phyloP scores from a whole-genome alignment of 2,113 vertebrate genomes.

The Oplegnathus fasciatus region DNA sequence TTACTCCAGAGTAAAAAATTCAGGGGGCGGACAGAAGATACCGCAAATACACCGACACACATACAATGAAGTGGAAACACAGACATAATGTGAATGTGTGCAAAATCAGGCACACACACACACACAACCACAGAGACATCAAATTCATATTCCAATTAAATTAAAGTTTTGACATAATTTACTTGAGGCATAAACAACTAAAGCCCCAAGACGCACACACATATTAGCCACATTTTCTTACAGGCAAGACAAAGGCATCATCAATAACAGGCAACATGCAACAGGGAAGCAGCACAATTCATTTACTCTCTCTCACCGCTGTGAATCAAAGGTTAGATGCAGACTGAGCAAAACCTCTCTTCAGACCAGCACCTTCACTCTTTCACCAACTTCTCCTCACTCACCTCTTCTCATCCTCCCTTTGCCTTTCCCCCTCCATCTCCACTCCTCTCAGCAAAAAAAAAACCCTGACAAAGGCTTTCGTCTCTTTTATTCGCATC shows the following conservation, averaged over 20 bases:
- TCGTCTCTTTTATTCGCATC: background rate
- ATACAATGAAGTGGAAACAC: background rate
- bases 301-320: no score
- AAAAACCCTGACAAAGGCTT: background rate
- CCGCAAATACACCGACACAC: background rate
- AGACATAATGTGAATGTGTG: background rate
- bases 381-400: background rate
- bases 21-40: background rate
- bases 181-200: background rate
- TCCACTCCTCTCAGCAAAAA: background rate
- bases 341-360: background rate
- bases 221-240: background rate
- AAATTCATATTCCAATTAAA: constrained; percentile 26
- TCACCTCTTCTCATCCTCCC: background rate
- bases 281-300: background rate
- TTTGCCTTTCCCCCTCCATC: background rate
- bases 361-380: background rate
- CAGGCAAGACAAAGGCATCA: background rate
- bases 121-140: constrained; percentile 9
- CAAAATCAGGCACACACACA: constrained; percentile 6
- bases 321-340: background rate
- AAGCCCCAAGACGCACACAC: background rate
- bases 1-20: background rate
- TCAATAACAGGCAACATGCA: background rate
- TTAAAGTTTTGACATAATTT: constrained; percentile 11